Evolutionary conservation across 2,888 invertebrate species (phyloP), one percentile per base, ranked within the genome.

Genomic region (Ditula angustiorana): DNA sequence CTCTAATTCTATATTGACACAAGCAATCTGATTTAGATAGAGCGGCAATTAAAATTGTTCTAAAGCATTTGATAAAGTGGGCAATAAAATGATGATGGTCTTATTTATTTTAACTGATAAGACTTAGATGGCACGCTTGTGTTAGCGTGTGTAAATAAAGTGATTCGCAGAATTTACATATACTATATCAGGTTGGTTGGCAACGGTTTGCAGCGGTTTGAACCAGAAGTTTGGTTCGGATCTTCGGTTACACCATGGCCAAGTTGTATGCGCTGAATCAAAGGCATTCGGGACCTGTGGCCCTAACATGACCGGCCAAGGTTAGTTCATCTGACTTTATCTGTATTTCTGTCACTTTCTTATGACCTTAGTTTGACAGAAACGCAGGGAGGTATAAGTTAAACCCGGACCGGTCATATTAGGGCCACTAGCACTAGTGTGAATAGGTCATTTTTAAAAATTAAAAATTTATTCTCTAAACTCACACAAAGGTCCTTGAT

Each of bases 1-100:
- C 37, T 33, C 13, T 33, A 55, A 23, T 37, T 56, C 50, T 57
- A n/a, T 57, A 16, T 63, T 63, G 57, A 58, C 57, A 63, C 23
- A 35, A 23, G 41, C 37, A 28, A 60, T 60, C 50, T 56, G 62
- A 33, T 50, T 63, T 53, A 53, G 35, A 52, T 33, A 33, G n/a
- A n/a, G 49, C 41, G 30, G 50, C 24, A 33, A 56, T 63, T 50
- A 57, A 57, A 23, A 23, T 35, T 33, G 52, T 23, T 53, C 16
- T 49, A 49, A 52, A 53, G 50, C 21, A 23, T 11, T 16, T 13
- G 35, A 53, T 53, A 35, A 35, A 23, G 33, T 2, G 11, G 23
- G 46, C 7, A 53, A 52, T 52, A 33, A 52, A 53, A 53, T 24
- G 13, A 21, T 53, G 23, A 4, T 24, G 46, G 11, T 53, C 23